These are phyloP conservation scores for Standfussiana lucernea DNA, from an alignment of 2,888 invertebrate species.

Conservation along the genomic window DNA sequence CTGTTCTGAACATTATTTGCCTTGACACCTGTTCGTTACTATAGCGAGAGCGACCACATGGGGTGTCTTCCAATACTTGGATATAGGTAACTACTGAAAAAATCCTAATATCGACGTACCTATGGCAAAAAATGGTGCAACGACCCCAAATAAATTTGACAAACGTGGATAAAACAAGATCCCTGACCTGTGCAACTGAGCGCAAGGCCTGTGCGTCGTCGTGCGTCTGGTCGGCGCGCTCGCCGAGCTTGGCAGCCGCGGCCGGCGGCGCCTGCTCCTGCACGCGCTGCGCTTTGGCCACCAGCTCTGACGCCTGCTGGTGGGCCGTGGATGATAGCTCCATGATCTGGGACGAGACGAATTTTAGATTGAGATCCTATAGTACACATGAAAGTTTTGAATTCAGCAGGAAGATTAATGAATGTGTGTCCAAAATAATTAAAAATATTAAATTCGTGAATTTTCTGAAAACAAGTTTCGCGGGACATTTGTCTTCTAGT, in stretches of 20 bases:
- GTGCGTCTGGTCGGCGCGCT: conserved; percentile 48
- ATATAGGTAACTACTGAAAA: no score
- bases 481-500: no score
- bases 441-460: no score
- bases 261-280: conserved; percentile 42
- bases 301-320: conserved; percentile 70
- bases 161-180: neutral
- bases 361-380: neutral
- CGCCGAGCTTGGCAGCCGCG: conserved; percentile 65
- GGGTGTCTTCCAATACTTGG: neutral
- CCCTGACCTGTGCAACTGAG: conserved; percentile 64
- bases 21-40: no score
- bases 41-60: no score
- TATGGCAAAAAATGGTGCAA: neutral
- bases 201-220: conserved; percentile 71
- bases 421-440: no score
- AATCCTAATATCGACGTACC: neutral
- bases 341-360: conserved; percentile 31
- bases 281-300: conserved; percentile 69
- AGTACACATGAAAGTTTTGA: no score
- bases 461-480: no score
- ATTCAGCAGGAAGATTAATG: no score
- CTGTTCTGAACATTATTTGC: no score
- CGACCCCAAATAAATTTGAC: neutral
- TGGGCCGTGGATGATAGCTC: conserved; percentile 71